Percentiles rank a stretch among this genome's conserved stretches.
These are phyloP conservation scores for Origma solitaria DNA, from an alignment of 2,113 vertebrate species.

Conservation along the genomic window DNA sequence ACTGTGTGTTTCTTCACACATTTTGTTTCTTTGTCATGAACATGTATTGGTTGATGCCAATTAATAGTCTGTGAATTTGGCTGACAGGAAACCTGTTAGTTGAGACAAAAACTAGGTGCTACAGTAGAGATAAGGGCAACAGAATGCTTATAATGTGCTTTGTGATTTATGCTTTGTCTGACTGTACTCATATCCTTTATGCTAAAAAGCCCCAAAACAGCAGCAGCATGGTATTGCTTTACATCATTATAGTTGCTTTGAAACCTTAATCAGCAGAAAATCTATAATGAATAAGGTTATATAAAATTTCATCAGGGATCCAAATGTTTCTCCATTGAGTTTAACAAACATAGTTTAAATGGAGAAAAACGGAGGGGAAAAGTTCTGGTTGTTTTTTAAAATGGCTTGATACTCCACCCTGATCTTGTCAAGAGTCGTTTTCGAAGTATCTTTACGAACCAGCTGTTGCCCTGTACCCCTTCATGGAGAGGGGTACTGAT, in stretches of 20 bases:
- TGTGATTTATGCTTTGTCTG: background rate
- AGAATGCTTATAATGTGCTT: background rate
- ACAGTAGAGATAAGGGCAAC: background rate
- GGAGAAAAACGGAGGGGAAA: background rate
- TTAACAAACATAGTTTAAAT: background rate
- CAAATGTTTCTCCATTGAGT: background rate
- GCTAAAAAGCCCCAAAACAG: background rate
- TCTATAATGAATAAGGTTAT: background rate
- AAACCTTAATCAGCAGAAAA: background rate
- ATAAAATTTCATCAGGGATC: background rate
- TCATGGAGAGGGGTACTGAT: background rate
- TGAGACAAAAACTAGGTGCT: background rate
- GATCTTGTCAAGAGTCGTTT: background rate
- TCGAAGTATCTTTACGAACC: background rate
- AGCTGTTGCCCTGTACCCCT: background rate
- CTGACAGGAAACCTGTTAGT: background rate
- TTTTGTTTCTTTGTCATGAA: background rate
- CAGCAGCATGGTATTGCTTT: background rate
- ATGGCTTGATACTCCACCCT: background rate
- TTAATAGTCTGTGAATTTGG: background rate
- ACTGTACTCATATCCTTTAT: background rate
- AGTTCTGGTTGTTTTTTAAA: background rate
- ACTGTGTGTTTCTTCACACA: background rate
- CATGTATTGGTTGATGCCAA: background rate
- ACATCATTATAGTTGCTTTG: background rate